Evolutionary conservation across 2,888 invertebrate genomes (phyloP).

Genomic region (Pemphredon lugubris): DNA sequence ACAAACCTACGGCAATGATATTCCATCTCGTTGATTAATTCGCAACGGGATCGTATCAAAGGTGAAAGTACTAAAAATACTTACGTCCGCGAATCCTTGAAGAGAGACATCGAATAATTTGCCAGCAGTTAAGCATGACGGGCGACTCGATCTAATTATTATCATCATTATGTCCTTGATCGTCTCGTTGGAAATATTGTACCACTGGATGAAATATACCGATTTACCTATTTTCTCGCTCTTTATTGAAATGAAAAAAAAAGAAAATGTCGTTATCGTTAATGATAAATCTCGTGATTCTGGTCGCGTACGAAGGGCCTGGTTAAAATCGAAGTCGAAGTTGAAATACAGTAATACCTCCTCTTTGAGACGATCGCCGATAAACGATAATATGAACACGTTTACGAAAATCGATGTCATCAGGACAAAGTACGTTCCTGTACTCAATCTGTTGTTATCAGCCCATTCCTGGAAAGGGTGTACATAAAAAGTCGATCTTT

Average conservation of each 20-base stretch:
- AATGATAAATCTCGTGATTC: neutral
- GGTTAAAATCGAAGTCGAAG: no score
- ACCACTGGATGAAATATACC: slow-evolving; percentile 68
- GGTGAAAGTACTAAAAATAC: no score
- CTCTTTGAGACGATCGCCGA: slow-evolving; percentile 71
- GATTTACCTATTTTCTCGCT: slow-evolving; percentile 63
- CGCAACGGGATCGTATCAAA: neutral
- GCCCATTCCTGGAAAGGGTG: slow-evolving; percentile 54
- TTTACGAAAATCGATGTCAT: slow-evolving; percentile 68
- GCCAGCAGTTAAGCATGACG: slow-evolving; percentile 65
- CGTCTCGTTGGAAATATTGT: slow-evolving; percentile 55
- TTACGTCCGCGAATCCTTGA: slow-evolving; percentile 68
- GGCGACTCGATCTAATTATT: slow-evolving; percentile 61
- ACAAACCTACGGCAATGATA: slow-evolving; percentile 40
- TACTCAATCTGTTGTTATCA: slow-evolving; percentile 33
- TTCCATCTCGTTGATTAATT: neutral
- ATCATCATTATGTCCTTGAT: slow-evolving; percentile 56
- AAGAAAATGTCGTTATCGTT: rapidly evolving
- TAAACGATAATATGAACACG: slow-evolving; percentile 70
- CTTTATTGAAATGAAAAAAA: slow-evolving; percentile 15
- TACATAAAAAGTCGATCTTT: slow-evolving; percentile 32
- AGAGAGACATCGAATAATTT: slow-evolving; percentile 67
- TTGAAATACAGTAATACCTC: slow-evolving; percentile 48
- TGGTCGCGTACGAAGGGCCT: no score
- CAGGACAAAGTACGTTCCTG: slow-evolving; percentile 51